phyloP scores from a whole-genome alignment of 1,140 invertebrate genomes.

The Diuraphis noxia region DNA sequence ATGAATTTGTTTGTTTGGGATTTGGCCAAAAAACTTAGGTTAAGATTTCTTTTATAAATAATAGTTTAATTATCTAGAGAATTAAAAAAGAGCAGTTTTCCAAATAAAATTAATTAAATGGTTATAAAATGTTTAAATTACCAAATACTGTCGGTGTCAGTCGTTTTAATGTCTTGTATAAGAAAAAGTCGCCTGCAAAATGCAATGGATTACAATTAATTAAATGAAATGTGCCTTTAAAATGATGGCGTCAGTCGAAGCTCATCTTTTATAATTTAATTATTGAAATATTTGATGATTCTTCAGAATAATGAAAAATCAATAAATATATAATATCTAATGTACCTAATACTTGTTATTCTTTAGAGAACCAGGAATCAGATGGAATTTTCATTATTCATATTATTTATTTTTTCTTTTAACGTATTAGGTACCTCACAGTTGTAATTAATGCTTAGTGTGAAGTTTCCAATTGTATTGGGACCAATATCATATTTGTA shows the following conservation, averaged over 20 bases:
- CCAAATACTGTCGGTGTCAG: constrained; percentile 39
- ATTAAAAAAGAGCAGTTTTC: constrained; percentile 20
- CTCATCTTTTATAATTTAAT: not conserved
- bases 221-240: constrained; percentile 13
- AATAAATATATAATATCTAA: not conserved
- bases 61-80: not conserved
- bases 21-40: not conserved
- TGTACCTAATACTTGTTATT: not conserved
- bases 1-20: not conserved
- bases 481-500: not conserved
- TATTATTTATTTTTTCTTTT: not conserved
- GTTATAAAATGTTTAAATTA: constrained; percentile 40
- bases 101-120: constrained; percentile 45
- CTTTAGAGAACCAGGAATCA: not conserved
- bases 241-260: not conserved
- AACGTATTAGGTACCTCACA: not conserved
- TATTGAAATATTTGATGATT: not conserved
- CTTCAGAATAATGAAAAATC: not conserved
- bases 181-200: constrained; percentile 6
- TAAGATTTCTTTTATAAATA: constrained; percentile 22
- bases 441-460: not conserved
- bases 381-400: not conserved
- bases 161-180: constrained; percentile 27
- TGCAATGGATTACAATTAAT: constrained; percentile 22
- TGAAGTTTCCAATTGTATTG: not conserved